Conservation (phyloP, 2,888 invertebrate species). For the Cantharis nigra region DNA sequence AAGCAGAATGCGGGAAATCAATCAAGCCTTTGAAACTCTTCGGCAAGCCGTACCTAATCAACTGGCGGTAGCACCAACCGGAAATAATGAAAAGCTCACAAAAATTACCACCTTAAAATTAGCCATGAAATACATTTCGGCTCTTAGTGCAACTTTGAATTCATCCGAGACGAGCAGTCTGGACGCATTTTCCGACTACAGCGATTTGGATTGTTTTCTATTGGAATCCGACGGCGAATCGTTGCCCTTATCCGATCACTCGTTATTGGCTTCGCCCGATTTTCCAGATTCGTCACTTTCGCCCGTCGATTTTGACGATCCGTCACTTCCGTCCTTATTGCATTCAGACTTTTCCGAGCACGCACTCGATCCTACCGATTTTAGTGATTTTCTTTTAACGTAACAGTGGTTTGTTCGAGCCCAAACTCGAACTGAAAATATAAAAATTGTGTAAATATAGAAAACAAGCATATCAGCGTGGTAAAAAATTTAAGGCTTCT, state of each 20-base stretch:
- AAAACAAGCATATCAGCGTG: not conserved
- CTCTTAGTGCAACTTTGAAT: slow-evolving; percentile 68
- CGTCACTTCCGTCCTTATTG: slow-evolving; percentile 48
- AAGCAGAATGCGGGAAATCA: slow-evolving; percentile 87
- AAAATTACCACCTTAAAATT: slow-evolving; percentile 86
- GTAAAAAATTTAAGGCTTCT: not conserved
- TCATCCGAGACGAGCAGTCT: slow-evolving; percentile 26
- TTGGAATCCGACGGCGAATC: slow-evolving; percentile 67
- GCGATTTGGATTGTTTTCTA: slow-evolving; percentile 56
- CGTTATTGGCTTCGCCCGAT: slow-evolving; percentile 58
- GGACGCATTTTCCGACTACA: slow-evolving; percentile 39
- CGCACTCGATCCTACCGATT: slow-evolving; percentile 48
- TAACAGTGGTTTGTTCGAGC: slow-evolving; percentile 37
- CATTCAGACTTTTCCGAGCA: slow-evolving; percentile 53
- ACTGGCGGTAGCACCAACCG: slow-evolving; percentile 46
- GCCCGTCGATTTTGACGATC: slow-evolving; percentile 60
- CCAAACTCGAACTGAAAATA: slow-evolving; percentile 12
- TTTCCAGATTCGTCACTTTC: slow-evolving; percentile 60
- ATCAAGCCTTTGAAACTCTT: slow-evolving; percentile 83
- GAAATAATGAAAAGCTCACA: slow-evolving; percentile 79
- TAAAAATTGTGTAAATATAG: slow-evolving; percentile 2
- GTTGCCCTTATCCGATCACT: slow-evolving; percentile 60
- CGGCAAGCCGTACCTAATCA: slow-evolving; percentile 76
- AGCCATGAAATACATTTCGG: slow-evolving; percentile 86
- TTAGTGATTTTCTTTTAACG: slow-evolving; percentile 53